These are phyloP conservation scores for Ormyrus pomaceus DNA, from an alignment of 2,888 invertebrate genomes.

Conservation along the genomic window DNA sequence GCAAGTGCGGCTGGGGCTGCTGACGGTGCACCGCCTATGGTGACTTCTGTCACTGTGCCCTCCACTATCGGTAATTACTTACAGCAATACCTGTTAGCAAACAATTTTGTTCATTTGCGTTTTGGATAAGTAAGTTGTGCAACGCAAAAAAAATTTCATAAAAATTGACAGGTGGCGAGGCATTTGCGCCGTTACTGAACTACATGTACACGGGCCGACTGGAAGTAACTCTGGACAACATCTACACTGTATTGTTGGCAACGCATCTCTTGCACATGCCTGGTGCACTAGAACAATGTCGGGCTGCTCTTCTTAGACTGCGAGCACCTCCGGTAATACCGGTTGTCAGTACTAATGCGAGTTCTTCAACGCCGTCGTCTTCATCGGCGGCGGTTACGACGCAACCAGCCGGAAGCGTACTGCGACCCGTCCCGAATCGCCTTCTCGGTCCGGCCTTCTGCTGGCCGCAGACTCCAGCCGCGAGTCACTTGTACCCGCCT, in stretches of 20 bases:
- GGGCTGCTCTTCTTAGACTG: conserved; percentile 79
- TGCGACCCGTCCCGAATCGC: conserved; percentile 72
- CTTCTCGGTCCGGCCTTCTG: conserved; percentile 64
- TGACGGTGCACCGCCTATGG: conserved; percentile 48
- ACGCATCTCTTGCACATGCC: conserved; percentile 87
- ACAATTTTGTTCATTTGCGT: no score
- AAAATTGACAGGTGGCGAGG: conserved; percentile 69
- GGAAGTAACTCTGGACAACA: conserved; percentile 83
- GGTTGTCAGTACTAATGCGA: conserved; percentile 63
- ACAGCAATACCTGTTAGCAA: no score
- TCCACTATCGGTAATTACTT: conserved; percentile 71
- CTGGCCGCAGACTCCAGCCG: conserved; percentile 56
- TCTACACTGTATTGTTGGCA: conserved; percentile 83
- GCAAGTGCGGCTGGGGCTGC: no score
- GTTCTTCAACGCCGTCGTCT: conserved; percentile 58
- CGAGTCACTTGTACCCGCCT: conserved; percentile 51
- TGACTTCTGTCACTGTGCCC: conserved; percentile 70
- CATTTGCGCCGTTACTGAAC: conserved; percentile 82
- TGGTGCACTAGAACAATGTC: conserved; percentile 82
- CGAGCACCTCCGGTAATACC: conserved; percentile 74
- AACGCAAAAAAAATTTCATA: not conserved
- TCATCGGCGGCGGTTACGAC: no score
- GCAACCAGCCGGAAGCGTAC: conserved; percentile 68
- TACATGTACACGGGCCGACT: conserved; percentile 87
- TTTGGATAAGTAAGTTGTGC: no score